Evolutionary conservation across 2,888 invertebrate species (phyloP), one percentile per base, ranked within the genome.

Genomic region (Parelbella ahira): DNA sequence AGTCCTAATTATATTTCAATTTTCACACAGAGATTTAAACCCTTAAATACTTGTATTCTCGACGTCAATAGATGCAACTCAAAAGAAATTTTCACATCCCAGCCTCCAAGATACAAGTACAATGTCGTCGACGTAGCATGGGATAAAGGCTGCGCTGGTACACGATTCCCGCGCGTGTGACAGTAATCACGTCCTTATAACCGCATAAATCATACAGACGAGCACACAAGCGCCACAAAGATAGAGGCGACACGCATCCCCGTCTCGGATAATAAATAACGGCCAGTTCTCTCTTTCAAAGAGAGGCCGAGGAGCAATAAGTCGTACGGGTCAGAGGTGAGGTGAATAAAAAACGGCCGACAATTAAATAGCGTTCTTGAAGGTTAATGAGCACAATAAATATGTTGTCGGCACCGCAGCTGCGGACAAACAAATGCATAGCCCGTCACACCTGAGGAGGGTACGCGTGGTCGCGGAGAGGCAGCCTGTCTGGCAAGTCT

Each of bases 321-420:
- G 86, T 86, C 80, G 77, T 74, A 69, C 74, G 79, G 86, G 87
- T 84, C 84, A 86, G 63, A 86, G 87, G 86, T 87, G 86, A 86
- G 70, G 71, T 83, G 83, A 80, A 86, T 87, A 86, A 87, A 87
- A 87, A 87, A 87, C 86, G 82, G 79, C 80, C 82, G 77, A 87
- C 87, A 86, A 87, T 87, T 87, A 87, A 86, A 87, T 86, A 82
- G 84, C 82, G 86, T 83, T 86, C 86, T 84, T 80, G 81, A 87
- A 87, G 87, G 87, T 86, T 86, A 87, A 87, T 87, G 86, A 87
- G 86, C 74, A 84, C 81, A 82, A 86, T 87, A 86, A 86, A 86
- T 86, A 86, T 84, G 86, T 86, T 86, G 86, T 84, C 87, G 87
- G 86, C 83, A 78, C 76, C 75, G 76, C 84, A 84, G 84, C 84